phyloP scores from a whole-genome alignment of 2,888 invertebrate species.

The Pemphredon lugubris region DNA sequence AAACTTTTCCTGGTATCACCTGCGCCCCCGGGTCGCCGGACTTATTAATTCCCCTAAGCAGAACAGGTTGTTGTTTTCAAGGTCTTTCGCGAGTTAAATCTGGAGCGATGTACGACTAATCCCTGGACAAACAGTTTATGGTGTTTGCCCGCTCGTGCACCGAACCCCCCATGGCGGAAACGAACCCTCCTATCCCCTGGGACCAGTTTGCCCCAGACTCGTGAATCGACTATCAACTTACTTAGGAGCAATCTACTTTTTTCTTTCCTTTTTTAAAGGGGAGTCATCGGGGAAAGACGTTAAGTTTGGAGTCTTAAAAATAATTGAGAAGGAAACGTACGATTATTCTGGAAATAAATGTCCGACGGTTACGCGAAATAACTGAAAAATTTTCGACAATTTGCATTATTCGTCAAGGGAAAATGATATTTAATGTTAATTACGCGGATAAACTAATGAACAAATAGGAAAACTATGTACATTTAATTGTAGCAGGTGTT shows the following conservation, averaged over 20 bases:
- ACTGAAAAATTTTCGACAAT: too few relatives aligned
- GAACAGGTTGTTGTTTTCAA: slow-evolving; percentile 58
- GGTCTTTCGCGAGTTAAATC: slow-evolving; percentile 67
- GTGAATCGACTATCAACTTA: slow-evolving; percentile 79
- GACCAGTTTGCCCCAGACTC: slow-evolving; percentile 76
- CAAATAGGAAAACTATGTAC: too few relatives aligned
- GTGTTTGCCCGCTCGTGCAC: slow-evolving; percentile 71
- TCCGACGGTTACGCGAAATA: too few relatives aligned
- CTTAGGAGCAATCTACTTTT: slow-evolving; percentile 73
- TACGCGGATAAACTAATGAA: too few relatives aligned
- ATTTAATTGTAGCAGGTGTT: too few relatives aligned
- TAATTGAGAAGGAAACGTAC: too few relatives aligned
- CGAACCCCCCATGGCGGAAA: slow-evolving; percentile 34
- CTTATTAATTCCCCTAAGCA: slow-evolving; percentile 36
- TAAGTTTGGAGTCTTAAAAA: too few relatives aligned
- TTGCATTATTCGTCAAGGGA: too few relatives aligned
- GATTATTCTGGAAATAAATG: too few relatives aligned
- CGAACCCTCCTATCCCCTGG: slow-evolving; percentile 69
- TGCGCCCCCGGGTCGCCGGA: slow-evolving; percentile 53
- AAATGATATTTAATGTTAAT: too few relatives aligned
- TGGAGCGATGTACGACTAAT: slow-evolving; percentile 71
- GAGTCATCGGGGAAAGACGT: too few relatives aligned
- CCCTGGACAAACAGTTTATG: slow-evolving; percentile 78
- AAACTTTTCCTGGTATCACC: slow-evolving; percentile 63
- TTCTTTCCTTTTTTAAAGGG: background rate